Conservation (phyloP, 1,140 invertebrate genomes). For the Drosophila yakuba region DNA sequence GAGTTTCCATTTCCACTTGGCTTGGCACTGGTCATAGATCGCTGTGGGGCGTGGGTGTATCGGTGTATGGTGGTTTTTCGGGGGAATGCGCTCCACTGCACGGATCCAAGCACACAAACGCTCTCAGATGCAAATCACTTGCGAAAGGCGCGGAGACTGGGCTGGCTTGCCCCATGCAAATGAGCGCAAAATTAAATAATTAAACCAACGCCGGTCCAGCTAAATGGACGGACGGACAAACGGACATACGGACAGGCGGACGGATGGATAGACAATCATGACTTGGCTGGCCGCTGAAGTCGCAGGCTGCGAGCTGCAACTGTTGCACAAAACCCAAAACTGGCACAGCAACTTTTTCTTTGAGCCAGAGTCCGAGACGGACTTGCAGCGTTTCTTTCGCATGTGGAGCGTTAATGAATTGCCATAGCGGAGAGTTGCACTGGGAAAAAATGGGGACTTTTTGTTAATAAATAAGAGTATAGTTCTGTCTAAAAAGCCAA, state of each 20-base stretch:
- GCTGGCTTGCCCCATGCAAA: slow-evolving; percentile 54
- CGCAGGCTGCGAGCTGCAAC: slow-evolving; percentile 22
- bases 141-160: slow-evolving; percentile 48
- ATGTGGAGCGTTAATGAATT: slow-evolving; percentile 81
- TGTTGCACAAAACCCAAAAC: slow-evolving; percentile 67
- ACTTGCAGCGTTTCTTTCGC: slow-evolving; percentile 54
- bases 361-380: slow-evolving; percentile 48
- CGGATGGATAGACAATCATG: slow-evolving; percentile 20
- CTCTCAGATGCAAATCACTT: slow-evolving; percentile 68
- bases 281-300: slow-evolving; percentile 33
- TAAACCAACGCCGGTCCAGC: slow-evolving; percentile 58
- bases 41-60: slow-evolving; percentile 19
- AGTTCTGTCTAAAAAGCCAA: neutral
- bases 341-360: slow-evolving; percentile 83
- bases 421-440: slow-evolving; percentile 38
- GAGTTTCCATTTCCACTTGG: slow-evolving; percentile 31
- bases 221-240: neutral
- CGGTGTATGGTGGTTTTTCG: neutral
- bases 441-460: neutral
- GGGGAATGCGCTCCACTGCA: slow-evolving; percentile 43
- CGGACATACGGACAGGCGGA: neutral
- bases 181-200: slow-evolving; percentile 81
- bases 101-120: slow-evolving; percentile 50
- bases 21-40: slow-evolving; percentile 22
- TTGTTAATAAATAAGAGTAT: neutral